Base-by-base conservation (phyloP, 2,797 vertebrate species). In the Lophius americanus region DNA sequence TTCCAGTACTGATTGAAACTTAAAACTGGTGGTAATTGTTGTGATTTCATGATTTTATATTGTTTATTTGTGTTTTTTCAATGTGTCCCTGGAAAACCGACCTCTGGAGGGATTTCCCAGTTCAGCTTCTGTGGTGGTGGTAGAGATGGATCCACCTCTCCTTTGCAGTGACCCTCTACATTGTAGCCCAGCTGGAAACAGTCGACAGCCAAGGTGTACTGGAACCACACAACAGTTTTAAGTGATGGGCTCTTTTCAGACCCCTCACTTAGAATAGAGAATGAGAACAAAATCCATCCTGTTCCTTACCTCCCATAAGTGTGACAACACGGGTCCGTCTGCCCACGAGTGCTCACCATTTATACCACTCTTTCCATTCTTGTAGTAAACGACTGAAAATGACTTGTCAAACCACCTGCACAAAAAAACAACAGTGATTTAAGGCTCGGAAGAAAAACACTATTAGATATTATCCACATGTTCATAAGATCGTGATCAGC, bases 311-410 rank as follows among this genome's bases (percentile, higher is more conserved):
- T 97, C 95, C 95, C 95, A 96, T 67, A 95, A 72, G 47, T 97
- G 96, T 47, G 95, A 94, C 3, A 96, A 49, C 33, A 96, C 90
- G 0, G 96, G 95, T 4, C 93, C 95, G 44, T 98, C 96, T 0
- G 94, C 96, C 96, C 95, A 97, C 0, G 96, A 95, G 85, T 98
- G 96, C 57, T 98, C 96, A 11, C 93, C 94, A 6, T 95, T 96
- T 52, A 98, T 77, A 2, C 96, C 96, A 4, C 91, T 90, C 85
- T 96, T 97, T 42, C 96, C 96, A 0, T 97, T 96, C 88, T 94
- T 94, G 87, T 93, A 98, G 66, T 93, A 76, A 56, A 97, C 88
- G 2, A 96, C 88, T 0, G 93, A 92, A 83, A 98, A 96, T 42
- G 96, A 95, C 79, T 95, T 95, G 78, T 95, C 95, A 73, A 93